A percentile compares a stretch with the other conserved stretches of the same genome.
Evolutionary conservation across 2,888 invertebrate species (phyloP).

Genomic region (Sturmia bella): DNA sequence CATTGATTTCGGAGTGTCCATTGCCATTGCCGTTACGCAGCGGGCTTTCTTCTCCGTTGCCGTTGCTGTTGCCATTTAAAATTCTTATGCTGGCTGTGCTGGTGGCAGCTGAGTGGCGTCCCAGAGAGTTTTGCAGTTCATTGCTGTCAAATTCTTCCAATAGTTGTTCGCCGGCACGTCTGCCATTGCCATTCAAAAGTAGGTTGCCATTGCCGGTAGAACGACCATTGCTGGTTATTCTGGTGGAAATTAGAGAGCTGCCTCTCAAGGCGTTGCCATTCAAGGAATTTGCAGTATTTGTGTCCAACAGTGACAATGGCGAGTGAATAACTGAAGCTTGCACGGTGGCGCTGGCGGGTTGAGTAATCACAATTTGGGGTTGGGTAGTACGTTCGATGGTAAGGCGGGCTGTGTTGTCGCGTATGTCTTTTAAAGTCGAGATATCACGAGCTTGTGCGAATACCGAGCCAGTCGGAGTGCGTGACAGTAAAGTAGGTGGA

Average conservation of each 20-base stretch:
- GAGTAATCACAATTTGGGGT: slow-evolving; percentile 76
- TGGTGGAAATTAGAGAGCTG: slow-evolving; percentile 68
- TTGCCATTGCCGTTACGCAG: slow-evolving; percentile 53
- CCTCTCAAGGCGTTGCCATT: slow-evolving; percentile 73
- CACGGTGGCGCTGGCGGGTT: slow-evolving; percentile 79
- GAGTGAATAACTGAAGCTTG: slow-evolving; percentile 79
- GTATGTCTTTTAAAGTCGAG: slow-evolving; percentile 73
- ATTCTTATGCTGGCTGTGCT: slow-evolving; percentile 60
- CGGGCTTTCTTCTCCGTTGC: slow-evolving; percentile 14
- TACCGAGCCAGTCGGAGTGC: slow-evolving; percentile 73
- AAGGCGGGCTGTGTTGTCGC: slow-evolving; percentile 73
- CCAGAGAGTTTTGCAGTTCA: slow-evolving; percentile 58
- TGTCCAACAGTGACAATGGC: slow-evolving; percentile 76
- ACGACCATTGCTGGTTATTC: slow-evolving; percentile 71
- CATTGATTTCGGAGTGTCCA: not conserved
- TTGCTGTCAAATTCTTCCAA: slow-evolving; percentile 73
- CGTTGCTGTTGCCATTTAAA: slow-evolving; percentile 65
- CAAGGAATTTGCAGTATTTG: slow-evolving; percentile 64
- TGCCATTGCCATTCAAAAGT: slow-evolving; percentile 69
- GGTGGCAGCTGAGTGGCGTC: slow-evolving; percentile 51
- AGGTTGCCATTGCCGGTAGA: slow-evolving; percentile 69
- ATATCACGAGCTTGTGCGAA: slow-evolving; percentile 74
- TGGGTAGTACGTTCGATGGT: slow-evolving; percentile 76
- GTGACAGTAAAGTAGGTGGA: slow-evolving; percentile 77
- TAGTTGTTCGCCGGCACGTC: slow-evolving; percentile 72